Conservation (phyloP, 2,797 vertebrate species). For the Sardinella longiceps region DNA sequence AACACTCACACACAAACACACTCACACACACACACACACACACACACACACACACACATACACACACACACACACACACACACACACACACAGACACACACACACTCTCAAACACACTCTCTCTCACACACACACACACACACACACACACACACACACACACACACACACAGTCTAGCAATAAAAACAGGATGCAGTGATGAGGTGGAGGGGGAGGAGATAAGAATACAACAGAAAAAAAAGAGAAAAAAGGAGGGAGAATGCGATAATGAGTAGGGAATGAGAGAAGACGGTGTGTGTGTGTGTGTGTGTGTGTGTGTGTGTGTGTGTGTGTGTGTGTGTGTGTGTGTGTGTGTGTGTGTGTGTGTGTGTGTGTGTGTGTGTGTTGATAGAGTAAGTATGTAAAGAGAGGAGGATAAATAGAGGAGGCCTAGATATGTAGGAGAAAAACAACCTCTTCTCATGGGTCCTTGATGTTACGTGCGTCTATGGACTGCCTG, state of each 20-base stretch:
- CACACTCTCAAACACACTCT: neutral
- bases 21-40: neutral
- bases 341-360: neutral
- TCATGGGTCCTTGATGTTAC: neutral
- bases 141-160: slow-evolving; percentile 20
- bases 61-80: slow-evolving; percentile 6
- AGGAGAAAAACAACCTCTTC: no score
- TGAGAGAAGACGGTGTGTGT: neutral
- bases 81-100: neutral
- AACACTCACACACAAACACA: no score
- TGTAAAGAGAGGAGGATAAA: neutral
- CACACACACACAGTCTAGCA: slow-evolving; percentile 15
- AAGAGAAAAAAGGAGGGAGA: neutral
- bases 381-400: neutral
- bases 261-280: neutral
- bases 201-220: neutral
- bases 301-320: neutral
- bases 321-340: neutral
- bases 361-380: neutral
- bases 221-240: neutral
- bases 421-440: no score
- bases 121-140: neutral
- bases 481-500: neutral
- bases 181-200: neutral
- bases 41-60: slow-evolving; percentile 22